A percentile compares a stretch with the other conserved stretches of the same genome.
These are phyloP conservation scores for Beaufortia kweichowensis DNA, from an alignment of 2,113 vertebrate species.

Conservation along the genomic window DNA sequence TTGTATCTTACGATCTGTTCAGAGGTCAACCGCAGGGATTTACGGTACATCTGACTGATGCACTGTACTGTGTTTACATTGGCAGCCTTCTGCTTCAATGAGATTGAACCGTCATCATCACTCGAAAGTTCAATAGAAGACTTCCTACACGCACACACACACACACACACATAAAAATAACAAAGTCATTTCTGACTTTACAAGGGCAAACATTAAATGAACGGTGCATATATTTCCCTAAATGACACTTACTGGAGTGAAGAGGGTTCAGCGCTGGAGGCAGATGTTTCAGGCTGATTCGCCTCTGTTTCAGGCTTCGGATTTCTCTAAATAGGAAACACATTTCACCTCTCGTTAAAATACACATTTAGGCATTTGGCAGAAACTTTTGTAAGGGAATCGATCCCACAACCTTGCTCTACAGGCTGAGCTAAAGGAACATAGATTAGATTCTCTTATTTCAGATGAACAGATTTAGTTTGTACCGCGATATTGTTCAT, in stretches of 20 bases:
- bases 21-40: constrained; percentile 87
- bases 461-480: background rate
- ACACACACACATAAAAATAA: constrained; percentile 12
- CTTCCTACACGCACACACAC: constrained; percentile 60
- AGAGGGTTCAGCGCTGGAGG: constrained; percentile 33
- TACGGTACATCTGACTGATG: constrained; percentile 79
- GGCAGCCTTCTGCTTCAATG: constrained; percentile 49
- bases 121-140: constrained; percentile 67
- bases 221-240: background rate
- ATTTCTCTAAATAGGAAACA: constrained; percentile 64
- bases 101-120: constrained; percentile 66
- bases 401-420: too few species aligned
- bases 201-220: background rate
- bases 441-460: too few species aligned
- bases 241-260: constrained; percentile 68
- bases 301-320: constrained; percentile 61
- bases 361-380: too few species aligned
- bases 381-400: too few species aligned
- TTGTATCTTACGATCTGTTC: constrained; percentile 89
- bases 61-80: constrained; percentile 60
- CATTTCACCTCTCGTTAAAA: background rate
- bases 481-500: constrained; percentile 69
- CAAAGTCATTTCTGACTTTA: background rate
- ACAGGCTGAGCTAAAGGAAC: too few species aligned
- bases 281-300: constrained; percentile 15